Evolutionary conservation across 1,140 invertebrate species (phyloP).

Genomic region (Drosophila repleta): DNA sequence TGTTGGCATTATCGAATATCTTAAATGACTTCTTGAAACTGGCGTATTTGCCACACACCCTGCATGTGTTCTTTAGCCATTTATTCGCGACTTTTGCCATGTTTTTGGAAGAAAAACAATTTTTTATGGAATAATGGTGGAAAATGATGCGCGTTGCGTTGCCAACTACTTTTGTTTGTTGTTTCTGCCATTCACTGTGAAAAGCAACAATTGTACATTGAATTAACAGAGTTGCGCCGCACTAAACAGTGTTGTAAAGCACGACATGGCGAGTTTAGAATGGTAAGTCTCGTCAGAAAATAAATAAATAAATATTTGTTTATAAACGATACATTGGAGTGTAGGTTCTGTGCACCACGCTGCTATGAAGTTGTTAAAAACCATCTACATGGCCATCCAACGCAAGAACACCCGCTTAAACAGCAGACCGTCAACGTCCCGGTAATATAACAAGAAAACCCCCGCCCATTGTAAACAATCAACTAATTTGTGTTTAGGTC

Average conservation of each 20-base stretch:
- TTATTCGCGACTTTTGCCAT: constrained; percentile 65
- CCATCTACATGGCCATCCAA: constrained; percentile 33
- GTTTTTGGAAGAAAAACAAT: constrained; percentile 33
- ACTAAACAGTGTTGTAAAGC: constrained; percentile 24
- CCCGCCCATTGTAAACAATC: constrained; percentile 18
- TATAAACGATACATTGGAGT: constrained; percentile 33
- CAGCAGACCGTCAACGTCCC: constrained; percentile 38
- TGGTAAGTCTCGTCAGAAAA: constrained; percentile 53
- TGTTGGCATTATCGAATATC: constrained; percentile 62
- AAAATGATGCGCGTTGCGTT: constrained; percentile 64
- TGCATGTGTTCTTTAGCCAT: constrained; percentile 66
- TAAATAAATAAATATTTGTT: constrained; percentile 53
- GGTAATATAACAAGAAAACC: constrained; percentile 5
- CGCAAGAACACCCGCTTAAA: constrained; percentile 71
- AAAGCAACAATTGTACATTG: constrained; percentile 5
- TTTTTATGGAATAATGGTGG: constrained; percentile 40
- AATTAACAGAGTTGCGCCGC: constrained; percentile 16
- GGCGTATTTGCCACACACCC: constrained; percentile 68
- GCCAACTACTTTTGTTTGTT: constrained; percentile 49
- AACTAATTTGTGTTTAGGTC: constrained; percentile 29
- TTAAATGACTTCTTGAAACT: constrained; percentile 64
- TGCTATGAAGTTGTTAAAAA: constrained; percentile 65
- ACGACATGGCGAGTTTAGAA: constrained; percentile 65
- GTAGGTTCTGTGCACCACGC: constrained; percentile 67
- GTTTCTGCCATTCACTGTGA: constrained; percentile 54